Conservation (phyloP, 1,140 invertebrate species). For the Nomia melanderi region DNA sequence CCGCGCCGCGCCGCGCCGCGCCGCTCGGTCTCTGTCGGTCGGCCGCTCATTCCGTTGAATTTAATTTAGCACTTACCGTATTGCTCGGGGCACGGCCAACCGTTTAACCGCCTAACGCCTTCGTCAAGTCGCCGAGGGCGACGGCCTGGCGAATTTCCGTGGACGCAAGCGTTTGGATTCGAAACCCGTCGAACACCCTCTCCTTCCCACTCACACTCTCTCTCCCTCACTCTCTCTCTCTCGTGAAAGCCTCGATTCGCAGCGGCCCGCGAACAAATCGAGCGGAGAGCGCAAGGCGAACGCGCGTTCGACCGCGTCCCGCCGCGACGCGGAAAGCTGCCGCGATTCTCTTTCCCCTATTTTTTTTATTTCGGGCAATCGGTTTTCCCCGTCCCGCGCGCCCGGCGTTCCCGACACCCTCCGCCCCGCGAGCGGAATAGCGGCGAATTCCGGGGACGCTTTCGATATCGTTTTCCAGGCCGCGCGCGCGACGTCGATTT, state of each 20-base stretch:
- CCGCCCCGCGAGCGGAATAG: background rate
- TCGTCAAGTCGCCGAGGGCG: constrained; percentile 20
- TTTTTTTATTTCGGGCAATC: constrained; percentile 22
- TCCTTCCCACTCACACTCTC: no score
- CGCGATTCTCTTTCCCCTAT: no score
- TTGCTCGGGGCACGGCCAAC: constrained; percentile 61
- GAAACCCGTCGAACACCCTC: background rate
- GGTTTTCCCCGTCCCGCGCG: background rate
- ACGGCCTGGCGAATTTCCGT: constrained; percentile 25
- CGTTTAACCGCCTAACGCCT: constrained; percentile 66
- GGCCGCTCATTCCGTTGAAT: constrained; percentile 58
- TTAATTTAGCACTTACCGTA: constrained; percentile 74
- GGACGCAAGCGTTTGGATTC: background rate
- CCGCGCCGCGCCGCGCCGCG: no score
- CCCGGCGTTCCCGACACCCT: no score
- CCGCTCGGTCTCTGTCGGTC: background rate
- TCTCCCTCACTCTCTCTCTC: background rate
- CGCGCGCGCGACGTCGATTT: constrained; percentile 20
- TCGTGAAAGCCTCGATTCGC: constrained; percentile 3
- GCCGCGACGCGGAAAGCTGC: background rate
- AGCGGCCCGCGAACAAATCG: background rate
- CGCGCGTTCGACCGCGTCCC: background rate
- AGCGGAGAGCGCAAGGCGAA: no score
- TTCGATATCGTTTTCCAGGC: constrained; percentile 28
- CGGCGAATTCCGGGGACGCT: background rate